A percentile compares a stretch with the other conserved stretches of the same genome.
phyloP scores from a whole-genome alignment of 1,140 invertebrate genomes.

The Drosophila persimilis region DNA sequence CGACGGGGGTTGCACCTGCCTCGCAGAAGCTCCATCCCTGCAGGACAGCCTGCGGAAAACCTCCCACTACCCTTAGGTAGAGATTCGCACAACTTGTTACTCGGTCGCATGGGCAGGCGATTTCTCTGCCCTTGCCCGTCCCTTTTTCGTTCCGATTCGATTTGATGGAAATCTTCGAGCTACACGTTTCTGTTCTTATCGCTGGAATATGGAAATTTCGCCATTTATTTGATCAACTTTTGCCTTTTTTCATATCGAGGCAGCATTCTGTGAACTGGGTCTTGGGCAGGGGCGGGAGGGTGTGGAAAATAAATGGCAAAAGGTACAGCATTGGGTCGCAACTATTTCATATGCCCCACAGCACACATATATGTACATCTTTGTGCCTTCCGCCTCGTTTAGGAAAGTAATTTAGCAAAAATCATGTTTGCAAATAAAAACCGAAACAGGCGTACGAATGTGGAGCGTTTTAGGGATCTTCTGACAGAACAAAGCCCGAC shows the following conservation, averaged over 20 bases:
- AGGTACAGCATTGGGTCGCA: conserved; percentile 59
- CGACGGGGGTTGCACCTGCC: conserved; percentile 76
- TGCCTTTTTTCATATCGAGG: conserved; percentile 68
- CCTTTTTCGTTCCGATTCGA: conserved; percentile 29
- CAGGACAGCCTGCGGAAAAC: conserved; percentile 20
- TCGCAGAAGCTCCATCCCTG: conserved; percentile 9
- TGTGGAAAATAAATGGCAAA: conserved; percentile 70
- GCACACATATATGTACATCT: too few species aligned
- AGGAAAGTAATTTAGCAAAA: conserved; percentile 72
- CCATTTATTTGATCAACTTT: conserved; percentile 81
- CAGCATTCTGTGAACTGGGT: neutral
- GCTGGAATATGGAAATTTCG: conserved; percentile 77
- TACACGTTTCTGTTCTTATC: conserved; percentile 73
- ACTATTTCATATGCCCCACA: conserved; percentile 73
- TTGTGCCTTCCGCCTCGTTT: neutral
- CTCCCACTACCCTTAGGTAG: conserved; percentile 27
- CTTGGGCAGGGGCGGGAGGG: neutral
- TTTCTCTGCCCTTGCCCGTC: conserved; percentile 23
- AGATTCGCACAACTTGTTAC: conserved; percentile 74
- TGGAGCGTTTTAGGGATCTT: conserved; percentile 9
- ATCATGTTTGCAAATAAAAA: conserved; percentile 78
- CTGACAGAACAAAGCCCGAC: neutral
- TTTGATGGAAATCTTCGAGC: conserved; percentile 75
- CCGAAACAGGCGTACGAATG: conserved; percentile 43
- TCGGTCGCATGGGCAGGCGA: conserved; percentile 21